These are phyloP conservation scores for Cydia fagiglandana DNA, from an alignment of 1,140 invertebrate genomes.

Conservation along the genomic window DNA sequence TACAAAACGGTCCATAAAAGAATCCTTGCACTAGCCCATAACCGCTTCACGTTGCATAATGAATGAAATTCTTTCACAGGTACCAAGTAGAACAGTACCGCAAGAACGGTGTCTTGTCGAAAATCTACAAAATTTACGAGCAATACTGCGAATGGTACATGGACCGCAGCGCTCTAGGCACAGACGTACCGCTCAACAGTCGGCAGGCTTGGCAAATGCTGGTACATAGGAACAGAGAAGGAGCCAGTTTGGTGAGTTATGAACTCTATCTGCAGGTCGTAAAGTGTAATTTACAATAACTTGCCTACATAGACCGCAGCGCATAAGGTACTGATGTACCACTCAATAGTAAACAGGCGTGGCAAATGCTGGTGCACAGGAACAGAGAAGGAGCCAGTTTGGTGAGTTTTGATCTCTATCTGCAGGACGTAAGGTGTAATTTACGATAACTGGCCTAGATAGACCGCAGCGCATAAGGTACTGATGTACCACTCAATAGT, in stretches of 20 bases:
- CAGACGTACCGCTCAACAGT: conserved; percentile 79
- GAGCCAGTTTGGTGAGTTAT: conserved; percentile 80
- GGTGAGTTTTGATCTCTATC: conserved; percentile 58
- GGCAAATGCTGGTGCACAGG: conserved; percentile 83
- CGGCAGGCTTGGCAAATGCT: conserved; percentile 87
- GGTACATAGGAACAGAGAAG: conserved; percentile 76
- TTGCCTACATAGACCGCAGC: conserved; percentile 81
- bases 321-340: conserved; percentile 58
- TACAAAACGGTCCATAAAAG: too few species aligned
- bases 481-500: conserved; percentile 79
- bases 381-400: conserved; percentile 80
- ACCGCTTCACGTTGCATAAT: too few species aligned
- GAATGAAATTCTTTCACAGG: conserved; percentile 37
- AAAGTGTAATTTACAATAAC: conserved; percentile 74
- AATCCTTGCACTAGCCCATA: too few species aligned
- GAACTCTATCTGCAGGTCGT: too few species aligned
- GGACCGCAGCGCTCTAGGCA: conserved; percentile 59
- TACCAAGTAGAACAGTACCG: conserved; percentile 82
- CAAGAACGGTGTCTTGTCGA: conserved; percentile 83
- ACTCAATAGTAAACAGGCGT: conserved; percentile 85
- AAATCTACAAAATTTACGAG: conserved; percentile 83
- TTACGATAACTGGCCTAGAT: conserved; percentile 77
- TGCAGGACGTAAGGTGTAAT: too few species aligned
- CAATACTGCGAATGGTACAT: conserved; percentile 87
- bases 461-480: conserved; percentile 58